Evolutionary conservation across 1,140 invertebrate species (phyloP).

Genomic region (Bombus sibiricus): DNA sequence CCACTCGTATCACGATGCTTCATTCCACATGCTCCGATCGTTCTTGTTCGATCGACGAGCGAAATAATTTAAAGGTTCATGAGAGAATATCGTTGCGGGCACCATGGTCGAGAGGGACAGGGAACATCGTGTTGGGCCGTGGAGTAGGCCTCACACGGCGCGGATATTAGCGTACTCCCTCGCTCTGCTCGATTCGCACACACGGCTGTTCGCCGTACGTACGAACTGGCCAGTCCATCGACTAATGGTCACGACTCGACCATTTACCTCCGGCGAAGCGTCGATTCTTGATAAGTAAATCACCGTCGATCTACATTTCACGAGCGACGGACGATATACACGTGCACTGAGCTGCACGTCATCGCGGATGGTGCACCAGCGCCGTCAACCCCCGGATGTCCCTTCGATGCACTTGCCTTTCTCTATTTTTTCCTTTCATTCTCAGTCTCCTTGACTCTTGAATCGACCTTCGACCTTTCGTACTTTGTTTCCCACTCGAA

Average conservation of each 20-base stretch:
- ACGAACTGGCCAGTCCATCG: conserved; percentile 69
- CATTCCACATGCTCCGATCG: neutral
- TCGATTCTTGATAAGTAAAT: conserved; percentile 83
- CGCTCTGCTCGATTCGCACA: conserved; percentile 66
- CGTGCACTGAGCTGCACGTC: conserved; percentile 31
- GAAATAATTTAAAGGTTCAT: conserved; percentile 46
- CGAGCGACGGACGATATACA: conserved; percentile 61
- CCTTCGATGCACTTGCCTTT: conserved; percentile 19
- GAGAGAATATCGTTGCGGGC: conserved; percentile 21
- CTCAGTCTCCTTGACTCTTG: neutral
- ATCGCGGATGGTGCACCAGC: neutral
- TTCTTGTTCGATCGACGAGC: conserved; percentile 18
- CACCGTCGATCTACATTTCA: conserved; percentile 80
- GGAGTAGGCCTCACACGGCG: conserved; percentile 73
- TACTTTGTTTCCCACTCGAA: neutral
- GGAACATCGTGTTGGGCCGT: conserved; percentile 45
- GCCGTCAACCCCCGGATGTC: conserved; percentile 36
- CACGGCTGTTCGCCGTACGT: conserved; percentile 48
- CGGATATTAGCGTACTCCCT: conserved; percentile 70
- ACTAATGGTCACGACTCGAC: conserved; percentile 83
- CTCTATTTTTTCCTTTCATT: neutral
- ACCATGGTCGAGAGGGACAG: conserved; percentile 1
- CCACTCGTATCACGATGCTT: neutral
- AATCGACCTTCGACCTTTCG: neutral
- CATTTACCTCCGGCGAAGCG: conserved; percentile 83